These are phyloP conservation scores for Cotesia typhae DNA, from an alignment of 1,140 invertebrate genomes.

Conservation along the genomic window DNA sequence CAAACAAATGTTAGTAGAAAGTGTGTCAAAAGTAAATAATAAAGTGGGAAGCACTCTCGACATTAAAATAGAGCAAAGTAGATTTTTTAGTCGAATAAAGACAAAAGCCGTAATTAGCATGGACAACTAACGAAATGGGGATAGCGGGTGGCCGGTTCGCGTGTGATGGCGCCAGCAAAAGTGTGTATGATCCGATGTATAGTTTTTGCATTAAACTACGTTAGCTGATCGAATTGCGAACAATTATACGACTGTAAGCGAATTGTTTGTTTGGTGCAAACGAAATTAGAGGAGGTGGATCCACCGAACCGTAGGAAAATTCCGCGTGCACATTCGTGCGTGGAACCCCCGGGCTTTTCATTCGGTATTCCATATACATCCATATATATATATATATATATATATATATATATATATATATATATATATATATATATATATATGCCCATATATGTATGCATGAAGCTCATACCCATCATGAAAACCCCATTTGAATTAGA, in stretches of 20 bases:
- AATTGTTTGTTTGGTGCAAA: constrained; percentile 51
- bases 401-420: constrained; percentile 22
- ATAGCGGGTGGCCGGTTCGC: too few species aligned
- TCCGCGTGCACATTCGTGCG: constrained; percentile 24
- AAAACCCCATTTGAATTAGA: constrained; percentile 15
- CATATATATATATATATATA: constrained; percentile 16
- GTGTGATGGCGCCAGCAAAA: too few species aligned
- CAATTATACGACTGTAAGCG: constrained; percentile 50
- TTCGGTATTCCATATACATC: not conserved
- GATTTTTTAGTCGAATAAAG: too few species aligned
- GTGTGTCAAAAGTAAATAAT: too few species aligned
- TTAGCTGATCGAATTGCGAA: constrained; percentile 54
- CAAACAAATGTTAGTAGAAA: too few species aligned
- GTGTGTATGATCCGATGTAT: not conserved
- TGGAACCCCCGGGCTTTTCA: constrained; percentile 24
- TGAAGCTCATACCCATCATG: constrained; percentile 7
- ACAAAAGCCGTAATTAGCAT: too few species aligned
- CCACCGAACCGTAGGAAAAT: constrained; percentile 26
- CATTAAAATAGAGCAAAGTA: too few species aligned
- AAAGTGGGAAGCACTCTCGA: too few species aligned
- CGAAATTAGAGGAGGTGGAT: constrained; percentile 40
- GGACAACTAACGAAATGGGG: too few species aligned
- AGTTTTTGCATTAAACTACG: constrained; percentile 48
- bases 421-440: constrained; percentile 14
- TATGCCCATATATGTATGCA: constrained; percentile 2